Conservation (phyloP, 2,888 invertebrate species). For the Tupiocoris notatus region DNA sequence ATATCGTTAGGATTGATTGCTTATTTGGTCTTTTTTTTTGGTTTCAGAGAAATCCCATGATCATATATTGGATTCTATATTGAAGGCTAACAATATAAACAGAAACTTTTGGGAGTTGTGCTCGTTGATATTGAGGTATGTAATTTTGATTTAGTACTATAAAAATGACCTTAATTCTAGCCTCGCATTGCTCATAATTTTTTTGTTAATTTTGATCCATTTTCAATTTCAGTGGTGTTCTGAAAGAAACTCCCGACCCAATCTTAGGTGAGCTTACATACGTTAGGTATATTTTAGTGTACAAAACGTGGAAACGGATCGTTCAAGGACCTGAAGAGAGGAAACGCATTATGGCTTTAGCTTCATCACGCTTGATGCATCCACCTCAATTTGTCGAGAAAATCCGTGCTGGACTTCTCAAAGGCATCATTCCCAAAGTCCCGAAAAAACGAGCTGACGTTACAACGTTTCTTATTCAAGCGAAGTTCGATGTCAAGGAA, state of each 20-base stretch:
- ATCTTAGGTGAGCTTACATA: conserved; percentile 48
- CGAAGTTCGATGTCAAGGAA: conserved; percentile 50
- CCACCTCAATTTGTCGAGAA: conserved; percentile 49
- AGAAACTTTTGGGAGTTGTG: conserved; percentile 48
- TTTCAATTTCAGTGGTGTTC: conserved; percentile 40
- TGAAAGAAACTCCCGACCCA: conserved; percentile 45
- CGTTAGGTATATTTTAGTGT: conserved; percentile 50
- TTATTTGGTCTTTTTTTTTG: conserved; percentile 27
- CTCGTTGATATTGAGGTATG: conserved; percentile 48
- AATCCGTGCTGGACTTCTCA: conserved; percentile 45
- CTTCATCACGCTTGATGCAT: conserved; percentile 45
- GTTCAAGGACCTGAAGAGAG: conserved; percentile 47
- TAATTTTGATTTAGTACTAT: neutral
- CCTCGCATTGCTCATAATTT: neutral
- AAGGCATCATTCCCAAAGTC: conserved; percentile 49
- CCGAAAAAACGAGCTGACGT: conserved; percentile 49
- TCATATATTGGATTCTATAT: conserved; percentile 51
- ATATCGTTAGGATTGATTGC: no score
- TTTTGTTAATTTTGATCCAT: neutral
- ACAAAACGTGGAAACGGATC: conserved; percentile 51
- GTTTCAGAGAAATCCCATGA: conserved; percentile 49
- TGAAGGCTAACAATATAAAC: conserved; percentile 49
- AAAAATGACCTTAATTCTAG: neutral
- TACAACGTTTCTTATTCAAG: conserved; percentile 50
- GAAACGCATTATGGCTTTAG: conserved; percentile 47